Percentiles rank a stretch among this genome's conserved stretches.
These are phyloP conservation scores for Periparus ater DNA, from an alignment of 2,797 vertebrate species.

Conservation along the genomic window DNA sequence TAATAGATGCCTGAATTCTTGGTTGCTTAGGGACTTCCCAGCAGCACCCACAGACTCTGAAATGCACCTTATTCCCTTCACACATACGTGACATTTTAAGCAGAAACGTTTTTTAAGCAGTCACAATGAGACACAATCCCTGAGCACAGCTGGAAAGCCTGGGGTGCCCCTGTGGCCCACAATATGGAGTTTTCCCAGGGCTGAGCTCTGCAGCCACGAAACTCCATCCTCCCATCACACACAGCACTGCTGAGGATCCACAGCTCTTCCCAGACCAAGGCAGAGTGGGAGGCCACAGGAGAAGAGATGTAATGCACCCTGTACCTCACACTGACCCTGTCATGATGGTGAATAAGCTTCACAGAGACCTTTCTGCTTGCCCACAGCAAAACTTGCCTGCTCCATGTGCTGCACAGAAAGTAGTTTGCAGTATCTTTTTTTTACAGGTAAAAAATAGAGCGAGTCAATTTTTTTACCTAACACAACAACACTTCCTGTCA, in stretches of 20 bases:
- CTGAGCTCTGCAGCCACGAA: background rate
- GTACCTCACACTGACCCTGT: background rate
- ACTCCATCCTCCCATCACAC: fast-evolving
- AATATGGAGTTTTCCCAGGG: fast-evolving
- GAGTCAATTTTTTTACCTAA: background rate
- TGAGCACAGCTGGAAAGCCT: background rate
- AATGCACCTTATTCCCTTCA: background rate
- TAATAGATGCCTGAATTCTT: background rate
- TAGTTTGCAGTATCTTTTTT: background rate
- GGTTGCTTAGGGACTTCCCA: slow-evolving; percentile 4
- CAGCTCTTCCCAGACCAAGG: background rate
- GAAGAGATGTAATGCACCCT: background rate
- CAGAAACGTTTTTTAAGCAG: fast-evolving
- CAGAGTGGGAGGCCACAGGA: background rate
- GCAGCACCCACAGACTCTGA: background rate
- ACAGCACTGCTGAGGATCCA: background rate
- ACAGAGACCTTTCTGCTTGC: background rate
- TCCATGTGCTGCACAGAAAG: background rate
- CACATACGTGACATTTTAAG: background rate
- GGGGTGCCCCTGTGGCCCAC: background rate
- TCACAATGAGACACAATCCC: fast-evolving
- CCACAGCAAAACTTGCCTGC: background rate
- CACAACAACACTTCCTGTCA: background rate
- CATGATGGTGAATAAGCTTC: background rate
- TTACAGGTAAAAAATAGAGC: background rate